Evolutionary conservation across 2,113 vertebrate genomes (phyloP).

Genomic region (Laterallus jamaicensis): DNA sequence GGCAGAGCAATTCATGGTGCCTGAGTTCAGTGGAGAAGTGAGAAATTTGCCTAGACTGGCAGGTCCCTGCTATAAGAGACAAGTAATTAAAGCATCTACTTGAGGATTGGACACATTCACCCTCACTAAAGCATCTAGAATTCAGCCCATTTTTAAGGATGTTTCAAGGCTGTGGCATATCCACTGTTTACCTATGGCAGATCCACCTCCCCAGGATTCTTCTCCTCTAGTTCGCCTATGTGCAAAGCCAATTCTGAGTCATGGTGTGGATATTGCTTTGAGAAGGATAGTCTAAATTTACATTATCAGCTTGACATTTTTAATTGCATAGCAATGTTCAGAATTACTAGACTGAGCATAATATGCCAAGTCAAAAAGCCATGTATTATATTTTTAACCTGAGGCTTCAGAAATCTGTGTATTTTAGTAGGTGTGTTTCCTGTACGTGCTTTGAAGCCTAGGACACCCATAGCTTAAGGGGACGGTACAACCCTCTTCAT

Average conservation of each 20-base stretch:
- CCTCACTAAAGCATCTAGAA: neutral
- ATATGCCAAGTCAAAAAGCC: neutral
- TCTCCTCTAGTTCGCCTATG: neutral
- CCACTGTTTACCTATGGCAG: neutral
- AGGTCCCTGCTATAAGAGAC: neutral
- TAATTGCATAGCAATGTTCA: conserved; percentile 9
- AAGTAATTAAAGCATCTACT: neutral
- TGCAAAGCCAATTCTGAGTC: neutral
- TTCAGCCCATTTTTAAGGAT: neutral
- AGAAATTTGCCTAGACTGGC: neutral
- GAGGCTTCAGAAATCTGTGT: conserved; percentile 28
- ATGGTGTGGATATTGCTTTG: neutral
- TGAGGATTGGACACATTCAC: rapidly evolving
- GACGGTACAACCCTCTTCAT: neutral
- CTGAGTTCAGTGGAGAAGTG: neutral
- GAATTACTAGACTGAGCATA: conserved; percentile 16
- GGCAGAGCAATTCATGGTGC: neutral
- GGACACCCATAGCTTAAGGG: neutral
- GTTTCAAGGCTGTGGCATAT: neutral
- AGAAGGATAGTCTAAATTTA: neutral
- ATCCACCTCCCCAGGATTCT: neutral
- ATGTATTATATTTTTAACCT: conserved; percentile 13
- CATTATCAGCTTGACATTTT: neutral
- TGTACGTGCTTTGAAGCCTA: neutral
- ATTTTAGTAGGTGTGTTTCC: conserved; percentile 14